Base-by-base conservation (phyloP, 2,797 vertebrate genomes). In the Ciconia nigra region DNA sequence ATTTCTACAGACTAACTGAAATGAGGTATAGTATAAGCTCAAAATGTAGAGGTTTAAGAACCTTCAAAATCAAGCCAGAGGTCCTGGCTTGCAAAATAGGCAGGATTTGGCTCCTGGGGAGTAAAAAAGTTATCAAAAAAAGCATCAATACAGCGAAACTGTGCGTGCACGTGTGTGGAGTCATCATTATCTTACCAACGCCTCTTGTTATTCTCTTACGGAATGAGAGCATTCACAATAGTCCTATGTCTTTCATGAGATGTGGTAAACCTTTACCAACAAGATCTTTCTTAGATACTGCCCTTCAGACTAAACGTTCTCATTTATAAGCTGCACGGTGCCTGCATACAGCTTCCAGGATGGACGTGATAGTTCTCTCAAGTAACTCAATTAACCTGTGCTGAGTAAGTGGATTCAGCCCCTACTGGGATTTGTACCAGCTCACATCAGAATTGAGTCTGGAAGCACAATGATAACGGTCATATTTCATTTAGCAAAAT, bases 121-220 rank as follows among this genome's bases (percentile, higher is more conserved):
- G 31, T 16, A 55, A 79, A 63, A 44, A n/a, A 39, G 8, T 39
- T 59, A 79, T 35, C 18, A 7, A 33, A 28, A 58, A 55, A 49
- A 46, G 29, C 33, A 92, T 47, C 52, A 62, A 19, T 21, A 62
- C 10, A 57, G 42, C 87, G 33, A 26, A 91, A 58, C 25, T 18
- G 8, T 16, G 16, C 3, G 1, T 5, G 49, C 3, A 0, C 0
- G 1, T 58, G 19, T 18, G 20, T 20, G 22, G 28, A 57, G 46
- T 46, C 61, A 58, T 39, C 15, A 6, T 37, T 15, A 69, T 39
- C 31, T 83, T 61, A 51, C 47, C 59, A 63, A 4, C 0, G 0
- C 31, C n/a, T 41, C 37, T n/a, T 28, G 46, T 72, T 51, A 25
- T 11, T 33, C 42, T 70, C 22, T 25, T 52, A 55, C 10, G 41